Evolutionary conservation across 1,140 invertebrate species (phyloP).

Genomic region (Drosophila arawakana): DNA sequence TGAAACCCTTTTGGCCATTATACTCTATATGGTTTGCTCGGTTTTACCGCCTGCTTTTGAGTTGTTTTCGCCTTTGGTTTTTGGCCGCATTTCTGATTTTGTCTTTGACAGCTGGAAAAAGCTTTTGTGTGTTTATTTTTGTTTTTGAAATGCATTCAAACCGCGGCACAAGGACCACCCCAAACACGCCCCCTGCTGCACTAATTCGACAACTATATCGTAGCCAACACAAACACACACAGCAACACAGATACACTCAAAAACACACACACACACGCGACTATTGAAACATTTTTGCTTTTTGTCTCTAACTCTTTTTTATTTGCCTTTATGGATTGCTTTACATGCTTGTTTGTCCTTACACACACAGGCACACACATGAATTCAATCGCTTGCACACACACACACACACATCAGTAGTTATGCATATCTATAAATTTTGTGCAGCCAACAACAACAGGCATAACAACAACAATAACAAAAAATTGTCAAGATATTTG

Average conservation of each 20-base stretch:
- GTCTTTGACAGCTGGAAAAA: constrained; percentile 67
- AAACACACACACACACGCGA: constrained; percentile 26
- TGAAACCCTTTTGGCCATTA: constrained; percentile 57
- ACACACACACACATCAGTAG: constrained; percentile 1
- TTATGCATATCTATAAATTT: constrained; percentile 57
- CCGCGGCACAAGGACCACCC: neutral
- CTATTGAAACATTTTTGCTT: constrained; percentile 56
- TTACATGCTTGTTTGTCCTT: constrained; percentile 51
- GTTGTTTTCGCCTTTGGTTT: constrained; percentile 46
- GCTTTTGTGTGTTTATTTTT: constrained; percentile 35
- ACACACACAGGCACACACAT: constrained; percentile 16
- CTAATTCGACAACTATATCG: constrained; percentile 50
- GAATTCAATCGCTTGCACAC: neutral
- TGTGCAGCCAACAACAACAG: constrained; percentile 38
- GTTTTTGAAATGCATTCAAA: constrained; percentile 36
- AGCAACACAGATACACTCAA: constrained; percentile 14
- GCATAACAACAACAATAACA: constrained; percentile 2
- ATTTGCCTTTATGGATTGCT: constrained; percentile 62
- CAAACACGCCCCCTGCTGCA: constrained; percentile 12
- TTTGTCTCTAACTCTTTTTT: constrained; percentile 39
- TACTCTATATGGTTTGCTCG: constrained; percentile 27
- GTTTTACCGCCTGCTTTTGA: constrained; percentile 31
- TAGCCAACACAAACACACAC: constrained; percentile 12
- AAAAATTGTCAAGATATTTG: constrained; percentile 76
- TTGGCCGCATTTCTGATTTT: constrained; percentile 58